Base-by-base conservation (phyloP, 2,113 vertebrate species). In the Cardinalis cardinalis region DNA sequence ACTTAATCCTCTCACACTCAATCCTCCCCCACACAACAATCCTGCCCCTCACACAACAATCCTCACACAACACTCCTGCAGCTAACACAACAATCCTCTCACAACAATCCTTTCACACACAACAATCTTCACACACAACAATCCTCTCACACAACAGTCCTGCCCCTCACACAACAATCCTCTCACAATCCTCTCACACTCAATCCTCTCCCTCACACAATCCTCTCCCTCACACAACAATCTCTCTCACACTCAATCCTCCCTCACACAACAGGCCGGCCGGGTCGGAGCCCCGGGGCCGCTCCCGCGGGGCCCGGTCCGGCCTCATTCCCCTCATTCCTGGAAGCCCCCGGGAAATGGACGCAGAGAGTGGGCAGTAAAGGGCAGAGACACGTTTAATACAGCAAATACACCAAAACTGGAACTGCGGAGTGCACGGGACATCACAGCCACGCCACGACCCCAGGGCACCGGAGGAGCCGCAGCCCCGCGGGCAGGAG, bases 321-420 rank as follows among this genome's bases (percentile, higher is more conserved):
- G 19, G 65, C 53, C 60, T 92, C 93, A 95, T 96, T 95, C 94
- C 85, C 46, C 66, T 93, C 93, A 94, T 96, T 95, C 94, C 85
- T 90, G 36, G 52, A 28, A 77, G 15, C 53, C 63, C 72, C 72
- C 2, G 5, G 68, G n/a, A 5, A 4, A 19, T 1, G 31, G 73
- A 81, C 10, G 0, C 43, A 78, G 55, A 92, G 46, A 44, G 10
- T 60, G 9, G 5, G n/a, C 76, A 36, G 21, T 1, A 53, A 46
- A 31, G 61, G 46, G 40, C 61, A 53, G 46, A 59, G 69, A 74
- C 86, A 81, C 76, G 9, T 88, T 88, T 88, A 88, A 88, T 81
- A 9, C 29, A 60, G 44, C 52, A 41, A 68, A 68, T 5, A 51
- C 77, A 60, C 15, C 46, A 8, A 13, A 20, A 23, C 3, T 10